A percentile compares a stretch with the other conserved stretches of the same genome.
phyloP scores from a whole-genome alignment of 2,113 vertebrate genomes.

The Origma solitaria region DNA sequence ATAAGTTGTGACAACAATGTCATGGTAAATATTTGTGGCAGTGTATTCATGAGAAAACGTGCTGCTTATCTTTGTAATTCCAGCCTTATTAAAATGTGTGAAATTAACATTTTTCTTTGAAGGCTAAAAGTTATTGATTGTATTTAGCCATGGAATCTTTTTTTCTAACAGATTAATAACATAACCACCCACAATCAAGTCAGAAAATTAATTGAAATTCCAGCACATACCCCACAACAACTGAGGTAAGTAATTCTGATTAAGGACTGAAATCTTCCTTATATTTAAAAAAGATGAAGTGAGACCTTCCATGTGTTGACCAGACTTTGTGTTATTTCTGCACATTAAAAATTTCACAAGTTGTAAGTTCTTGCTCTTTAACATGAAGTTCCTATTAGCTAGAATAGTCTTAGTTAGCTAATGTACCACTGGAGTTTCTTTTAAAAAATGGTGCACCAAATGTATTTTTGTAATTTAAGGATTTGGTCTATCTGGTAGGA shows the following conservation, averaged over 20 bases:
- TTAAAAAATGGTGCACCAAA: neutral
- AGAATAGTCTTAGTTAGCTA: neutral
- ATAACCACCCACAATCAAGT: neutral
- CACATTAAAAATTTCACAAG: neutral
- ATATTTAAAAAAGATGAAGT: neutral
- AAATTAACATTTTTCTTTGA: neutral
- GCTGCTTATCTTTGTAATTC: neutral
- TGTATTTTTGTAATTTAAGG: neutral
- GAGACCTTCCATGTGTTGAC: neutral
- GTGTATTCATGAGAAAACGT: neutral
- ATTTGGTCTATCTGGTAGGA: neutral
- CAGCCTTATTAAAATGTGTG: neutral
- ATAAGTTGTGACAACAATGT: neutral
- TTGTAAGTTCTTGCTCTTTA: neutral
- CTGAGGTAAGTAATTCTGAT: conserved; percentile 9
- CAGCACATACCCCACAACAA: neutral
- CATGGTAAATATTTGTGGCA: neutral
- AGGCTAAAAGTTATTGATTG: neutral
- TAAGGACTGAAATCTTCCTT: neutral
- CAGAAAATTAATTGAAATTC: neutral
- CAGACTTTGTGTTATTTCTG: neutral
- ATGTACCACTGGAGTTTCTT: neutral
- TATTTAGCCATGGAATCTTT: neutral
- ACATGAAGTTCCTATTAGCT: neutral
- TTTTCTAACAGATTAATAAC: conserved; percentile 38